phyloP scores from a whole-genome alignment of 2,113 vertebrate genomes.

The Vidua chalybeata region DNA sequence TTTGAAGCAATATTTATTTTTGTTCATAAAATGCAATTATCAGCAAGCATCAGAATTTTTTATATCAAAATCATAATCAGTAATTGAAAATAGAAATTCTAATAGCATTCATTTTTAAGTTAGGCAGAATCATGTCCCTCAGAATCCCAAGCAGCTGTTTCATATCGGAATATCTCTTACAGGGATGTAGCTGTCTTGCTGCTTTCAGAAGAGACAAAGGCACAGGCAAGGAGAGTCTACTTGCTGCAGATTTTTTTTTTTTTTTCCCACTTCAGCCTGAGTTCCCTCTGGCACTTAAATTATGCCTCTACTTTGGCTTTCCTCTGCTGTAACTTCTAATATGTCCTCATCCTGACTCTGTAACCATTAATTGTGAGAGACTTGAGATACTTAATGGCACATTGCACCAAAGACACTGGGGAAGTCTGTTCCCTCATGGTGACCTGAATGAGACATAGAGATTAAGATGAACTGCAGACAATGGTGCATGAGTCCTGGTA shows the following conservation, averaged over 20 bases:
- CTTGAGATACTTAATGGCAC: neutral
- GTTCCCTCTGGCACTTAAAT: neutral
- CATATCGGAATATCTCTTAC: neutral
- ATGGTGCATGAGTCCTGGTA: neutral
- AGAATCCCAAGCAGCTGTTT: neutral
- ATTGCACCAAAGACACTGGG: neutral
- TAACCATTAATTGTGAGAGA: neutral
- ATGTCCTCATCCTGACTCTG: neutral
- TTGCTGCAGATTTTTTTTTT: neutral
- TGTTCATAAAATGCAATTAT: neutral
- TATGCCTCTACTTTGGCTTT: neutral
- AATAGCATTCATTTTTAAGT: neutral
- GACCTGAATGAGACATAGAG: neutral
- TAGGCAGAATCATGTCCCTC: neutral
- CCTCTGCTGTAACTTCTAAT: neutral
- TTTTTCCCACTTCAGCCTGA: neutral
- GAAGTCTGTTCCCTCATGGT: neutral
- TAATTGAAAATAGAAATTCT: neutral
- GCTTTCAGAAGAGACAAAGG: neutral
- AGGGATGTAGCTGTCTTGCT: neutral
- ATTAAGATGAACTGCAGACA: neutral
- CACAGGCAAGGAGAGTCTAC: neutral
- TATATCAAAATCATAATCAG: neutral
- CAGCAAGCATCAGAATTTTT: neutral
- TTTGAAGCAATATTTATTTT: neutral